phyloP scores from a whole-genome alignment of 2,797 vertebrate genomes.

The Salmo trutta region DNA sequence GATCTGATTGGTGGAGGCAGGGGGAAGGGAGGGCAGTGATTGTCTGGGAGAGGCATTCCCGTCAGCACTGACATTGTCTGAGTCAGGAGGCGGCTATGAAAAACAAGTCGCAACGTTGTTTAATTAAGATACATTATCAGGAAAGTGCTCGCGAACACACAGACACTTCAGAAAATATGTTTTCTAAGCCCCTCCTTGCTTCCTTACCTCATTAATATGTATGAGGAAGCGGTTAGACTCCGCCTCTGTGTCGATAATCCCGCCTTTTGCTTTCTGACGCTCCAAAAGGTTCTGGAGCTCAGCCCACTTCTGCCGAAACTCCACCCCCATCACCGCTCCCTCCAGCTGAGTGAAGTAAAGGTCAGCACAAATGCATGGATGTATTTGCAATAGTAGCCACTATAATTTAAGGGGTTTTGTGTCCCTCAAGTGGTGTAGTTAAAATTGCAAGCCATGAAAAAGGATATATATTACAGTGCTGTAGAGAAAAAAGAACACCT shows the following conservation, averaged over 20 bases:
- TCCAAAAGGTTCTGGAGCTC: slow-evolving; percentile 83
- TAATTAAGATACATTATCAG: too few species aligned
- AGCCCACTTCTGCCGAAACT: slow-evolving; percentile 76
- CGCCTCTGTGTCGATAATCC: slow-evolving; percentile 89
- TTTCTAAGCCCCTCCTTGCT: not conserved
- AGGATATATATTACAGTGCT: not conserved
- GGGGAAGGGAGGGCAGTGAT: slow-evolving; percentile 14
- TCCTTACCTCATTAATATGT: slow-evolving; percentile 86
- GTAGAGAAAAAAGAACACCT: not conserved
- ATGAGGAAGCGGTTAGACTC: slow-evolving; percentile 93
- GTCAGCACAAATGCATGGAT: slow-evolving; percentile 3
- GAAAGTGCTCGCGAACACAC: not conserved
- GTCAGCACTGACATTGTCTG: slow-evolving; percentile 47
- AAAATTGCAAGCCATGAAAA: too few species aligned
- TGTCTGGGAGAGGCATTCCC: slow-evolving; percentile 7
- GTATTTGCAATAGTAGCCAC: not conserved
- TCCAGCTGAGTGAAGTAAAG: slow-evolving; percentile 65
- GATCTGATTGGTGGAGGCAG: slow-evolving; percentile 14
- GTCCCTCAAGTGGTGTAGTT: too few species aligned
- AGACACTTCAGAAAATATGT: not conserved
- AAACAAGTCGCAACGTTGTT: not conserved
- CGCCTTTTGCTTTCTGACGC: slow-evolving; percentile 84
- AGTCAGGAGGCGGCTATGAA: slow-evolving; percentile 54
- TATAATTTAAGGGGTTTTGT: too few species aligned
- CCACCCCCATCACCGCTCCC: slow-evolving; percentile 66